Percentiles rank a stretch among this genome's conserved stretches.
phyloP scores from a whole-genome alignment of 35 echinoderm and acorn worm species.

The Strongylocentrotus purpuratus region DNA sequence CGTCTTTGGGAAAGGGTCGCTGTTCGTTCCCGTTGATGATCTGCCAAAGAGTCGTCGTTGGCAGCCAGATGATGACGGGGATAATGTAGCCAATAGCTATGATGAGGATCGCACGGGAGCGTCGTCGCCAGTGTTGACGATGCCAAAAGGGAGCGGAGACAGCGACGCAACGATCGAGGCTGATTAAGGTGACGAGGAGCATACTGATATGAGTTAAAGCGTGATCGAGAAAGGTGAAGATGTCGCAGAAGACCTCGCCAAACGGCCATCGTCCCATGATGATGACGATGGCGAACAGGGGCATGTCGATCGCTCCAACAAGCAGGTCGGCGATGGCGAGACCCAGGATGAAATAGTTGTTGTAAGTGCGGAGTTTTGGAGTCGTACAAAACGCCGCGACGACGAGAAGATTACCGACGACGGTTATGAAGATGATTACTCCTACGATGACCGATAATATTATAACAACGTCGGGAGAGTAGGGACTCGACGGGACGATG shows the following conservation, averaged over 20 bases:
- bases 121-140: conserved; percentile 38
- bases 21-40: neutral
- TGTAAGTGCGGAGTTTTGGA: conserved; percentile 52
- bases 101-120: conserved; percentile 35
- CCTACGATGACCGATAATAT: neutral
- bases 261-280: conserved; percentile 61
- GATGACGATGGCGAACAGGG: neutral
- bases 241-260: conserved; percentile 24
- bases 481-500: neutral
- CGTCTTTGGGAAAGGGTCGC: neutral
- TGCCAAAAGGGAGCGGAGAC: conserved; percentile 46
- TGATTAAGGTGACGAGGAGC: conserved; percentile 49
- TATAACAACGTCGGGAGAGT: neutral
- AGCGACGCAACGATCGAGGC: conserved; percentile 59
- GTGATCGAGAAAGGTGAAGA: conserved; percentile 25
- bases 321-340: conserved; percentile 60
- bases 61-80: conserved; percentile 30
- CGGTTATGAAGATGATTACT: conserved; percentile 40
- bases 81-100: conserved; percentile 18
- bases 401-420: conserved; percentile 56
- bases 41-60: conserved; percentile 2
- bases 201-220: conserved; percentile 21
- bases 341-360: conserved; percentile 55
- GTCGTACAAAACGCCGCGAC: conserved; percentile 51
- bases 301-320: conserved; percentile 28